Evolutionary conservation across 2,888 invertebrate genomes (phyloP), one percentile per base, ranked within the genome.

Genomic region (Cephalotes varians): DNA sequence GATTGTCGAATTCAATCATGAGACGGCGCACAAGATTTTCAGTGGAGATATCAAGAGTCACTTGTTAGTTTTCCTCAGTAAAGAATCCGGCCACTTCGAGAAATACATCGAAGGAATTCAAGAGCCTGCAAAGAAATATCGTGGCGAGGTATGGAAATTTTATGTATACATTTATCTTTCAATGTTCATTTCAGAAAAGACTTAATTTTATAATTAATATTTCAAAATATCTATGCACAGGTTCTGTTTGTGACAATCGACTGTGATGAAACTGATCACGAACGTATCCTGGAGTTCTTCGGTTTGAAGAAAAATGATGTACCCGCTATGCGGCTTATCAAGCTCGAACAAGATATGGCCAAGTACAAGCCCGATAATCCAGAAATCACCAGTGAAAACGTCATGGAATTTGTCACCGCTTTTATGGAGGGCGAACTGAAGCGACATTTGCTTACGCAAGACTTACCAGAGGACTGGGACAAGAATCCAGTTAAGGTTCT

Each of bases 231-330:
- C 6, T 44, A 15, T 77, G 72, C 65, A 1, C 89, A 97, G 96
- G 97, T 99, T 92, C 96, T 99, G 93, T 98, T 99, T 93, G 99
- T 99, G 44, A 98, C 98, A 92, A 98, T 99, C 94, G 98, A 99
- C 95, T 97, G 98, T 69, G 98, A 98, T 93, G 98, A 98, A 94
- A 98, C 98, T 93, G 99, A 99, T 94, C 99, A 99, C 95, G 97
- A 97, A 92, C 96, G 99, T 93, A 99, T 99, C 95, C 96, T 99
- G 94, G 99, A 99, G 95, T 99, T 99, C 98, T 99, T 99, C 95
- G 99, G 99, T 91, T 97, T 99, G 96, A 98, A 97, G 95, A 98
- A 98, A 95, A 98, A 98, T n/a, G 98, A 98, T 94, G 96, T 98
- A 18, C 98, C 98, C 10, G 96, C 97, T 1, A 97, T 98, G 93